Evolutionary conservation across 1,140 invertebrate genomes (phyloP).

Genomic region (Drosophila ananassae): DNA sequence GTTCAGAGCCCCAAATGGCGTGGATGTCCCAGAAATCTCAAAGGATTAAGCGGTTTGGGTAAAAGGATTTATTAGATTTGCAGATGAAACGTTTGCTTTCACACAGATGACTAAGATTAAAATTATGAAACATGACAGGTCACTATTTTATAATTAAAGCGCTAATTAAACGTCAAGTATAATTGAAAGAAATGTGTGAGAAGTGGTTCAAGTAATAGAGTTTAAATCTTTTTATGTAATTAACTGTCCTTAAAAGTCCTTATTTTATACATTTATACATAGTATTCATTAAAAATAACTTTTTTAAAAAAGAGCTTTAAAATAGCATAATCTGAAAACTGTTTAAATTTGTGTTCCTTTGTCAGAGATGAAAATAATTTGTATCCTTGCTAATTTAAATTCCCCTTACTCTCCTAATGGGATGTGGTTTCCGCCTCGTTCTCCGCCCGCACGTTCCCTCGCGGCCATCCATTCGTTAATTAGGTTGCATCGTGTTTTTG

Average conservation of each 20-base stretch:
- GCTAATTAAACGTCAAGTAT: background rate
- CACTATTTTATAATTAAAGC: background rate
- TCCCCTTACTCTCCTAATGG: conserved; percentile 16
- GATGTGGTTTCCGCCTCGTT: conserved; percentile 8
- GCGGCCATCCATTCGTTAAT: conserved; percentile 21
- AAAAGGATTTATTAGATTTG: background rate
- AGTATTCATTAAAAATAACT: no score
- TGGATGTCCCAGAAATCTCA: background rate
- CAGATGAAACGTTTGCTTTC: background rate
- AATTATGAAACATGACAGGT: background rate
- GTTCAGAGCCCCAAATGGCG: conserved; percentile 2
- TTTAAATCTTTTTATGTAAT: no score
- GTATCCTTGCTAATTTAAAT: conserved; percentile 14
- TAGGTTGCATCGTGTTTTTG: conserved; percentile 43
- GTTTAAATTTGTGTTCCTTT: background rate
- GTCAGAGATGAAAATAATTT: conserved; percentile 23
- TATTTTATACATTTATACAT: no score
- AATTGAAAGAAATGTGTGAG: background rate
- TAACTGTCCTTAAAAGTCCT: no score
- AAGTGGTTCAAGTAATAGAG: no score
- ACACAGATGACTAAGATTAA: background rate
- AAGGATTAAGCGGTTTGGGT: background rate
- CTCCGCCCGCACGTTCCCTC: background rate
- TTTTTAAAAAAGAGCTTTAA: background rate
- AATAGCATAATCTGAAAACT: conserved; percentile 3